Evolutionary conservation across 1,140 invertebrate genomes (phyloP), one percentile per base, ranked within the genome.

Genomic region (Micrasema minimum): DNA sequence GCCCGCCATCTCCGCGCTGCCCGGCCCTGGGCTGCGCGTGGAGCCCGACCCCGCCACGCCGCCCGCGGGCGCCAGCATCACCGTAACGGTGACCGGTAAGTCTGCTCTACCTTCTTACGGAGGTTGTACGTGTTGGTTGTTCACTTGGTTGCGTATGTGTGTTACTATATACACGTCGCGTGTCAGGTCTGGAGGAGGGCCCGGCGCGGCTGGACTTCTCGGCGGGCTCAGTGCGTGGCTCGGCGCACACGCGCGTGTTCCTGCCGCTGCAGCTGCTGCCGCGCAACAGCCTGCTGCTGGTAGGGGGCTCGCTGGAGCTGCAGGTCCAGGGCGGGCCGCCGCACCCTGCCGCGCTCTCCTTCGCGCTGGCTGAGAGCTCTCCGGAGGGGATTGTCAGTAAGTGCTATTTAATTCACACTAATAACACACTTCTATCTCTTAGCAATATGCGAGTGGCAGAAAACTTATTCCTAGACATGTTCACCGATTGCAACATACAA

Each of bases 181-280:
- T 7, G 7, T 31, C 35, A 75, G 73, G 73, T 41, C 38, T 75
- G 26, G 73, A 72, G 23, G 70, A 68, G 11, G 66, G 73, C 6
- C 66, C 68, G 38, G 66, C 55, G 6, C 38, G 16, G 18, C 9
- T 75, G 23, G 61, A 72, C 43, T 72, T 75, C 66, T 38, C 46
- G 11, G 41, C 67, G 2, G 69, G 35, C 0, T 14, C 14, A 7
- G 53, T 35, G 0, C 14, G 20, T 4, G 69, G 59, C 16, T 22
- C 46, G 12, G 66, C 55, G 2, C 16, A 20, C 14, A 51, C 73
- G n/a, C 23, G 51, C 14, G 66, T 75, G n/a, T 75, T 69, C 57
- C 53, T 65, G n/a, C 73, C 73, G 0, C 38, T 75, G 50, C 57
- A 55, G 35, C 11, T 75, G 26, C 43, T 70, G 4, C 73, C 73